Percentiles rank a stretch among this genome's conserved stretches.
These are phyloP conservation scores for Sorex araneus DNA, from an alignment of 2,113 vertebrate genomes.

Conservation along the genomic window DNA sequence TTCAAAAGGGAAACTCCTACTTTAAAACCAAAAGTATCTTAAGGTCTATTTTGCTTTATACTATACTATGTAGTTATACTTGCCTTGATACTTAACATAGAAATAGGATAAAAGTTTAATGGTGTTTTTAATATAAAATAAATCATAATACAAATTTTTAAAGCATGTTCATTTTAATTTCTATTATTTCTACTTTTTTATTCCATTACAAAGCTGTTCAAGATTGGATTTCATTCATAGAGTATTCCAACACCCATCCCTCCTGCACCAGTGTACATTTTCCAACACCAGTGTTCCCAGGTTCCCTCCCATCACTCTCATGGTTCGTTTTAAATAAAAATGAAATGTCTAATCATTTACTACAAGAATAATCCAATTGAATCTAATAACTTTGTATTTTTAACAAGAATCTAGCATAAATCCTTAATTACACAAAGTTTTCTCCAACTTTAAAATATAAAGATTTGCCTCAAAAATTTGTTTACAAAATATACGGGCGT, in stretches of 20 bases:
- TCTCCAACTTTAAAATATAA: too few species aligned
- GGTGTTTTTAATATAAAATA: background rate
- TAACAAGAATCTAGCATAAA: background rate
- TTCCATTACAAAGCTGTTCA: too few species aligned
- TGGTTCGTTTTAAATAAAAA: background rate
- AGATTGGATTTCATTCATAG: too few species aligned
- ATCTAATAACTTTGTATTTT: background rate
- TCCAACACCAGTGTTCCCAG: too few species aligned
- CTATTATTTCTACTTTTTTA: too few species aligned
- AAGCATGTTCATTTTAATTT: too few species aligned
- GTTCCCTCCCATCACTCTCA: too few species aligned
- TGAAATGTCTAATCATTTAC: background rate
- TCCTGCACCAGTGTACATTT: too few species aligned
- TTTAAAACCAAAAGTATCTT: background rate
- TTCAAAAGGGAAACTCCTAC: background rate
- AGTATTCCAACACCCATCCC: too few species aligned
- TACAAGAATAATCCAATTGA: background rate
- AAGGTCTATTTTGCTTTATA: background rate
- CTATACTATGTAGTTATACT: background rate
- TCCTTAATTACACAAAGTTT: background rate
- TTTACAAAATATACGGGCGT: too few species aligned
- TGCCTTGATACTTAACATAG: constrained; percentile 1
- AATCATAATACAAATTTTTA: too few species aligned
- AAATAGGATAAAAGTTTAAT: background rate
- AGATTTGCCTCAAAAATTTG: too few species aligned